Evolutionary conservation across 2,888 invertebrate species (phyloP).

Genomic region (Cremastinae sp.): DNA sequence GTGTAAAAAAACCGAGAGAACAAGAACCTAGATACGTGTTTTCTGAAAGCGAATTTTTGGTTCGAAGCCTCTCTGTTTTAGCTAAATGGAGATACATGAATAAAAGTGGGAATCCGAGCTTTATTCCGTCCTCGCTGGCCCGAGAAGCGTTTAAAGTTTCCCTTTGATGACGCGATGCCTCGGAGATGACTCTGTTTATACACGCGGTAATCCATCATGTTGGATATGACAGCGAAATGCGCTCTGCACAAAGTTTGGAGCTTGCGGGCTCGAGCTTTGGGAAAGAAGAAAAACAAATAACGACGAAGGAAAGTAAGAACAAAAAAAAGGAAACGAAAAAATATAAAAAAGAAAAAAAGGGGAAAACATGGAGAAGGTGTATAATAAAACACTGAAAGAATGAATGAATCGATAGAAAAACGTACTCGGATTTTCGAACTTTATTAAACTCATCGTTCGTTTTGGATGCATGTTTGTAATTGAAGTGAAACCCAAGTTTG

Average conservation of each 20-base stretch:
- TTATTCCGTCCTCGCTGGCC: neutral
- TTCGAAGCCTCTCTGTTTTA: too few relatives aligned
- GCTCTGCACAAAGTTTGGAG: slow-evolving; percentile 18
- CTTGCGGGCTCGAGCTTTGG: slow-evolving; percentile 1
- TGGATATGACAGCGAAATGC: slow-evolving; percentile 45
- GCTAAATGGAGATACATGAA: slow-evolving; percentile 18
- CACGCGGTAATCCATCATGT: slow-evolving; percentile 52
- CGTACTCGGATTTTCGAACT: neutral
- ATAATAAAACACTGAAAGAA: too few relatives aligned
- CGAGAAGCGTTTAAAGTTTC: slow-evolving; percentile 37
- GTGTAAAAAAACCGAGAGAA: too few relatives aligned
- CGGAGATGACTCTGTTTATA: slow-evolving; percentile 14
- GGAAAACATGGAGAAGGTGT: too few relatives aligned
- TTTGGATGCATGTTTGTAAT: neutral
- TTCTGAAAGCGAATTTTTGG: too few relatives aligned
- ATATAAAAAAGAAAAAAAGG: too few relatives aligned
- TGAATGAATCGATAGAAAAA: neutral
- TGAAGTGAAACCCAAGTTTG: neutral
- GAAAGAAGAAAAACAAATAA: neutral
- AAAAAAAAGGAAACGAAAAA: too few relatives aligned
- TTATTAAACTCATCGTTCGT: neutral
- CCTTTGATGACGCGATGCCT: slow-evolving; percentile 48
- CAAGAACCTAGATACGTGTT: too few relatives aligned
- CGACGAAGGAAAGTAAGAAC: slow-evolving; percentile 6
- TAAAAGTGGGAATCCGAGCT: slow-evolving; percentile 18